Conservation (phyloP, 2,797 vertebrate genomes). For the Falco cherrug region DNA sequence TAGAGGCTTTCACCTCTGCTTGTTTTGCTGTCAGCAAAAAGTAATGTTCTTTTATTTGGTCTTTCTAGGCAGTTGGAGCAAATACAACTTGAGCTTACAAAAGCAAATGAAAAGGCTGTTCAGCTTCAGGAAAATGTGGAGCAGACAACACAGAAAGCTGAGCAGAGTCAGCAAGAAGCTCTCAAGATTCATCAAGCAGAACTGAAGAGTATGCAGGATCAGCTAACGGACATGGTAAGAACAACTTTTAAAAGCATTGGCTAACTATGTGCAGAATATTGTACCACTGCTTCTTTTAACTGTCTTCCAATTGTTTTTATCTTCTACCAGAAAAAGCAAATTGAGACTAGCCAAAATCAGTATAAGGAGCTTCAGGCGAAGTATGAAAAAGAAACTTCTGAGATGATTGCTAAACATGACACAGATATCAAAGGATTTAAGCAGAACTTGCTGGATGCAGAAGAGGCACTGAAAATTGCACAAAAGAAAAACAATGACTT, state of each 20-base stretch:
- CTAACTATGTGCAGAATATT: background rate
- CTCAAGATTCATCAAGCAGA: slow-evolving; percentile 79
- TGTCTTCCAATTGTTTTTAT: background rate
- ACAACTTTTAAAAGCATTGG: background rate
- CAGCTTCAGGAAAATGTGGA: slow-evolving; percentile 80
- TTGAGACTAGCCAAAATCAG: slow-evolving; percentile 74
- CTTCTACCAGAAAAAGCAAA: slow-evolving; percentile 80
- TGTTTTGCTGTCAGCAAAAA: slow-evolving; percentile 13
- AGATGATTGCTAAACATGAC: slow-evolving; percentile 76
- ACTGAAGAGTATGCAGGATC: slow-evolving; percentile 79
- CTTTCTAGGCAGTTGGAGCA: slow-evolving; percentile 86
- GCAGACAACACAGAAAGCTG: slow-evolving; percentile 79
- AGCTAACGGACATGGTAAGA: slow-evolving; percentile 84
- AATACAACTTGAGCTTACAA: slow-evolving; percentile 84
- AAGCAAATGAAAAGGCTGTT: slow-evolving; percentile 83
- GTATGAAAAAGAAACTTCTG: slow-evolving; percentile 78
- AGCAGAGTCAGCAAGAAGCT: slow-evolving; percentile 80
- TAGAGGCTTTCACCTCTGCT: background rate
- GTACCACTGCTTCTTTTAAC: background rate
- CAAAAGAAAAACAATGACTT: slow-evolving; percentile 76
- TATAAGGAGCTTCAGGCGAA: slow-evolving; percentile 80
- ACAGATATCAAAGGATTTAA: slow-evolving; percentile 76
- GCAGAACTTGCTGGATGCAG: slow-evolving; percentile 71
- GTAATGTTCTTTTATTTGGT: slow-evolving; percentile 28
- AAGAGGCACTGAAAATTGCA: slow-evolving; percentile 76